Evolutionary conservation across 1,140 invertebrate genomes (phyloP).

Genomic region (Ceratina australensis): DNA sequence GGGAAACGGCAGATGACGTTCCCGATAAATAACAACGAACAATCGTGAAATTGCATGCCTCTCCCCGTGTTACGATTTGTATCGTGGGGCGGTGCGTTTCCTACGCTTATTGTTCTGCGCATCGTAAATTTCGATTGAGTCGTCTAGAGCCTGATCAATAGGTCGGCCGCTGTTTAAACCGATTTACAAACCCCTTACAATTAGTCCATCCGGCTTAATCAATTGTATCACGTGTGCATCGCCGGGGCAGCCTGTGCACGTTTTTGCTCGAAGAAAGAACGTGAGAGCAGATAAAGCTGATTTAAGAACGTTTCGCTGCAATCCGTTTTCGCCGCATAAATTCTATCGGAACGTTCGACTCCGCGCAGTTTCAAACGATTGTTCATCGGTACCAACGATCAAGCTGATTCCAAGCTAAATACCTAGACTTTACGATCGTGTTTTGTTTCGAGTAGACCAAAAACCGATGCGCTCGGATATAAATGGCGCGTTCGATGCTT

Average conservation of each 20-base stretch:
- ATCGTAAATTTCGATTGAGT: conserved; percentile 53
- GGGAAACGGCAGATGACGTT: not conserved
- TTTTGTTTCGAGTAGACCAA: no score
- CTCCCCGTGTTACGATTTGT: conserved; percentile 8
- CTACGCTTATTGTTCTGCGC: conserved; percentile 20
- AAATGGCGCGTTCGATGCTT: not conserved
- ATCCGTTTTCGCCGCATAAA: no score
- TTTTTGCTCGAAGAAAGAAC: not conserved
- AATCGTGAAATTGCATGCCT: conserved; percentile 12
- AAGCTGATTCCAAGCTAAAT: not conserved
- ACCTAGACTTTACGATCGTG: not conserved
- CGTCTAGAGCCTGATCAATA: conserved; percentile 43
- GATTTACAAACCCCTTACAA: conserved; percentile 36
- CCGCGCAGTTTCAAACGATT: not conserved
- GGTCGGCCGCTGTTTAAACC: conserved; percentile 9
- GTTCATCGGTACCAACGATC: not conserved
- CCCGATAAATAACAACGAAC: not conserved
- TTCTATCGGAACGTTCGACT: no score
- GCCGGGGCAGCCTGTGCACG: not conserved
- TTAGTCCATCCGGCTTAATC: not conserved
- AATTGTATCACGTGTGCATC: not conserved
- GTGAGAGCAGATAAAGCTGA: no score
- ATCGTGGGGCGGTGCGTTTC: not conserved
- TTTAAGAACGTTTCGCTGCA: no score
- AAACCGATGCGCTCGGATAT: not conserved